A percentile compares a stretch with the other conserved stretches of the same genome.
Evolutionary conservation across 2,797 vertebrate species (phyloP).

Genomic region (Zonotrichia albicollis): DNA sequence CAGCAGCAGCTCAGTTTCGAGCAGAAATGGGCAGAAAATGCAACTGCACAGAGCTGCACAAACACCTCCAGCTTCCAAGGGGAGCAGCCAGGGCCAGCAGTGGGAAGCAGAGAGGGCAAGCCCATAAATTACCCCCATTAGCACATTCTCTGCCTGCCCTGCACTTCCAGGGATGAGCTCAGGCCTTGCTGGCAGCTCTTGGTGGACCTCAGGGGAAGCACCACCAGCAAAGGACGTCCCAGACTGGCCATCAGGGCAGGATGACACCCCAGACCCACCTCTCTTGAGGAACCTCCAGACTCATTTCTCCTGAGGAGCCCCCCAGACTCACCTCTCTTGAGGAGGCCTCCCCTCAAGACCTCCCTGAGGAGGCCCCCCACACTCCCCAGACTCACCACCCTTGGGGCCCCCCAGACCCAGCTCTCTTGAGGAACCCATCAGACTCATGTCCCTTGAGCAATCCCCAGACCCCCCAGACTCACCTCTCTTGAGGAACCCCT

Average conservation of each 20-base stretch:
- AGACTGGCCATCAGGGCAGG: accelerated
- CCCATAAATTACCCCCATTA: not conserved
- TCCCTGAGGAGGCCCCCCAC: not conserved
- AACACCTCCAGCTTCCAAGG: not conserved
- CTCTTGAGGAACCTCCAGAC: conserved; percentile 78
- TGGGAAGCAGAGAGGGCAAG: not conserved
- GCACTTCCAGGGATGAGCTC: not conserved
- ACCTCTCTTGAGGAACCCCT: too few species aligned
- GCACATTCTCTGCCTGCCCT: not conserved
- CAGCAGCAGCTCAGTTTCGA: not conserved
- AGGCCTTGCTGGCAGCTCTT: not conserved
- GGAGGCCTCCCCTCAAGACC: too few species aligned
- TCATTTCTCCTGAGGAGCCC: too few species aligned
- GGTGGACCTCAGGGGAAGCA: accelerated
- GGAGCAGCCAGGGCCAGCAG: not conserved
- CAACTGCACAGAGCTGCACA: accelerated
- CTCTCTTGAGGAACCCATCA: too few species aligned
- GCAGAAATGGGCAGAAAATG: accelerated
- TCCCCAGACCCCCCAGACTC: too few species aligned
- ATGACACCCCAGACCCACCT: conserved; percentile 67
- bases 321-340: not conserved
- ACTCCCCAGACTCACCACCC: too few species aligned
- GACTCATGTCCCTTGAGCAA: too few species aligned
- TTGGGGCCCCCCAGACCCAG: too few species aligned
- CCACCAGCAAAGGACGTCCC: accelerated